These are phyloP conservation scores for Ophthalmolycus amberensis DNA, from an alignment of 2,113 vertebrate species.

Conservation along the genomic window DNA sequence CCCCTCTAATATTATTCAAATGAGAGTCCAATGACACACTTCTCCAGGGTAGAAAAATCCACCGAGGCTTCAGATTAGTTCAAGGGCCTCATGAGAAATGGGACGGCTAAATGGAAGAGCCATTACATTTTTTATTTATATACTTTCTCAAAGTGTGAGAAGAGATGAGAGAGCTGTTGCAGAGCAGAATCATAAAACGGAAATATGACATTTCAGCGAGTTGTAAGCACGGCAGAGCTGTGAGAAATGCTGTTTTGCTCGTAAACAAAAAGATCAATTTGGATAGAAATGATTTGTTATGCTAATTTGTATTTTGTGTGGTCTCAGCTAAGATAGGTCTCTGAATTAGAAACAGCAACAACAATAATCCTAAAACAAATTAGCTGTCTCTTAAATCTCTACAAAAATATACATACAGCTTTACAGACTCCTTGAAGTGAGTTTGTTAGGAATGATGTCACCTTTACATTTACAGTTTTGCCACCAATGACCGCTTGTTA, in stretches of 20 bases:
- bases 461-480: slow-evolving; percentile 20
- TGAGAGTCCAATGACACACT: slow-evolving; percentile 73
- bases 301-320: slow-evolving; percentile 48
- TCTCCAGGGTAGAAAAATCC: slow-evolving; percentile 66
- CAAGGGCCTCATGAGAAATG: slow-evolving; percentile 67
- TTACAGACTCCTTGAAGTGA: slow-evolving; percentile 12
- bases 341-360: slow-evolving; percentile 35
- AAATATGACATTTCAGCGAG: slow-evolving; percentile 36
- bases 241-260: slow-evolving; percentile 25
- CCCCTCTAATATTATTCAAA: slow-evolving; percentile 80
- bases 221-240: slow-evolving; percentile 33
- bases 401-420: not conserved
- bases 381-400: not conserved
- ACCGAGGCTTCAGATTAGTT: slow-evolving; percentile 71
- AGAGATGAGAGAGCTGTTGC: slow-evolving; percentile 17
- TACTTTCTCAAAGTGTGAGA: slow-evolving; percentile 49
- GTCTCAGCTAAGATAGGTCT: slow-evolving; percentile 39
- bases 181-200: slow-evolving; percentile 42
- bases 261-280: slow-evolving; percentile 53
- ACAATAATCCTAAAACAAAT: slow-evolving; percentile 21
- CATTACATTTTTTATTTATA: slow-evolving; percentile 66
- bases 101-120: slow-evolving; percentile 58
- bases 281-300: slow-evolving; percentile 49
- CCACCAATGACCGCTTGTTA: slow-evolving; percentile 50
- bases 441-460: slow-evolving; percentile 35